Conservation (phyloP, 1,140 invertebrate species). For the Dendroctonus valens region DNA sequence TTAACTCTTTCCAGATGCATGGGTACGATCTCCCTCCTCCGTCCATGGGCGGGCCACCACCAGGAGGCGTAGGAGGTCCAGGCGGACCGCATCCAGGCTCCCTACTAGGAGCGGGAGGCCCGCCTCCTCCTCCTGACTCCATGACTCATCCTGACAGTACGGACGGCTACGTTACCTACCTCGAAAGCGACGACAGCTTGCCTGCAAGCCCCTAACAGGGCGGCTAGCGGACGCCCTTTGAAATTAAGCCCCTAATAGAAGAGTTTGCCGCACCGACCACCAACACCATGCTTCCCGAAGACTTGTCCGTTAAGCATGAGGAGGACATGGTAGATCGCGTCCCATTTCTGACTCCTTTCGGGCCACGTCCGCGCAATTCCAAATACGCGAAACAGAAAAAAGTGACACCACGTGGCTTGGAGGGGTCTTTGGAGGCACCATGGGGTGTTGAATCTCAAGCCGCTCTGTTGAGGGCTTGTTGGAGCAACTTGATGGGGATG, state of each 20-base stretch:
- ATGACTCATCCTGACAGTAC: constrained; percentile 78
- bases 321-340: neutral
- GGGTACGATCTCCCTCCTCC: constrained; percentile 75
- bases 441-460: constrained; percentile 13
- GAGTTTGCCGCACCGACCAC: neutral
- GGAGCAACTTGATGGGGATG: constrained; percentile 22
- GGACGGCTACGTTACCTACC: constrained; percentile 86
- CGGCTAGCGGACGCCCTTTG: constrained; percentile 17
- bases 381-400: neutral
- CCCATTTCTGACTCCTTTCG: neutral
- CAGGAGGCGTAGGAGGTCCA: constrained; percentile 39
- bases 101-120: constrained; percentile 44
- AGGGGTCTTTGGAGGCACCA: neutral
- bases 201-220: constrained; percentile 63
- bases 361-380: neutral
- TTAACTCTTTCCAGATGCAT: constrained; percentile 69
- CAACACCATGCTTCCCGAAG: constrained; percentile 5
- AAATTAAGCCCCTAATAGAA: constrained; percentile 6
- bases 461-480: constrained; percentile 20
- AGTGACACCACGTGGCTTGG: neutral
- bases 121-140: constrained; percentile 59
- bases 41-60: constrained; percentile 49
- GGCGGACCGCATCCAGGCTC: constrained; percentile 51
- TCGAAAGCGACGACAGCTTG: constrained; percentile 81
- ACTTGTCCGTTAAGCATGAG: constrained; percentile 13